Evolutionary conservation across 1,140 invertebrate species (phyloP).

Genomic region (Neelides sp.): DNA sequence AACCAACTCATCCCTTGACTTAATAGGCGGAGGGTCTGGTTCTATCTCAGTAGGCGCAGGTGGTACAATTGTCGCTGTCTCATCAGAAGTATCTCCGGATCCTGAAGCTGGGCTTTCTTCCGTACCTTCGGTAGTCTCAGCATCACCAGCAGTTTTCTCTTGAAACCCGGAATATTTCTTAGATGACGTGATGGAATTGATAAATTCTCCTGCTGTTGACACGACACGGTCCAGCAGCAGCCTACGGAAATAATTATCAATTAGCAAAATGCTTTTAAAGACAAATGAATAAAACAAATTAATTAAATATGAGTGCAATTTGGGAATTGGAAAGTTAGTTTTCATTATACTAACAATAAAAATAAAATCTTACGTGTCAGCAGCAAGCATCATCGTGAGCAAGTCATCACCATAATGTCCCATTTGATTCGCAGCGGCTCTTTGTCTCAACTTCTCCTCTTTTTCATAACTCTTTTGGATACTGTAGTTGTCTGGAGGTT

Average conservation of each 20-base stretch:
- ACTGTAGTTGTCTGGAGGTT: conserved; percentile 55
- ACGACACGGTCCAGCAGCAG: conserved; percentile 22
- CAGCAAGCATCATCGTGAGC: conserved; percentile 44
- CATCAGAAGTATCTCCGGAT: neutral
- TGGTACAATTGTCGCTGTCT: neutral
- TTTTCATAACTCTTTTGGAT: conserved; percentile 70
- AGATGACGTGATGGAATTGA: conserved; percentile 10
- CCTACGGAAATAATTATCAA: conserved; percentile 2
- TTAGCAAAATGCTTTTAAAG: conserved; percentile 1
- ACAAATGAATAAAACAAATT: neutral
- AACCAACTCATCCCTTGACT: neutral
- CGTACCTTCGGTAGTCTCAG: no score
- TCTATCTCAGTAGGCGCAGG: neutral
- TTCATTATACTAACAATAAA: neutral
- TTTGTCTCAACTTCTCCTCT: conserved; percentile 55
- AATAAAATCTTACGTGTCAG: conserved; percentile 46
- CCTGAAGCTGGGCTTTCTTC: no score
- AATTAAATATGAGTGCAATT: neutral
- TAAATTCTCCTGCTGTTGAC: conserved; percentile 17
- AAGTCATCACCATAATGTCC: conserved; percentile 51
- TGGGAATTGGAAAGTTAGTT: neutral
- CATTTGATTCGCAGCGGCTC: conserved; percentile 39
- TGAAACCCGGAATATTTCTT: no score
- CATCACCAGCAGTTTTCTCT: no score
- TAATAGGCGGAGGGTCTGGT: neutral